phyloP scores from a whole-genome alignment of 2,113 vertebrate genomes.

The Nanorana parkeri region DNA sequence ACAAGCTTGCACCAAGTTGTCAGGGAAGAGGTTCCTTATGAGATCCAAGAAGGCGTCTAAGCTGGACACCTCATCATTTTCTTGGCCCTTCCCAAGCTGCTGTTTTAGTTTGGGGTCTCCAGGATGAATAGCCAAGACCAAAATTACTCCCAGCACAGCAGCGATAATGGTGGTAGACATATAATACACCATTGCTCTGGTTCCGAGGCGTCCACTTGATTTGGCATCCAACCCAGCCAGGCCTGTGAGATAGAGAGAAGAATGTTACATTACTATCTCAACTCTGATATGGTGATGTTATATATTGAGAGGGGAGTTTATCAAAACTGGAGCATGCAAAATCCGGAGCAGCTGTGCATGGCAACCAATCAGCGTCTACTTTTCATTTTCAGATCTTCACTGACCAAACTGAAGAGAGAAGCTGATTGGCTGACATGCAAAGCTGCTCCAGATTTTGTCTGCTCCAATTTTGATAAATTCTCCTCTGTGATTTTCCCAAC shows the following conservation, averaged over 20 bases:
- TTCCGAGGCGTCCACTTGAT: slow-evolving; percentile 93
- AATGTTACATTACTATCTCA: too few species aligned
- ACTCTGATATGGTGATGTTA: too few species aligned
- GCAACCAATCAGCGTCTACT: too few species aligned
- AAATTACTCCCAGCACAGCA: slow-evolving; percentile 92
- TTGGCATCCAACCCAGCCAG: slow-evolving; percentile 95
- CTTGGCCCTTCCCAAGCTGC: slow-evolving; percentile 88
- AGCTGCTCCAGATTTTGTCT: too few species aligned
- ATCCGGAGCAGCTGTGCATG: too few species aligned
- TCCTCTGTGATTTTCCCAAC: too few species aligned
- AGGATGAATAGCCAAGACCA: slow-evolving; percentile 95
- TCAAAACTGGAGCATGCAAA: too few species aligned
- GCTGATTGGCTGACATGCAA: too few species aligned
- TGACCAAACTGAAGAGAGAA: too few species aligned
- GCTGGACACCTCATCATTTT: slow-evolving; percentile 96
- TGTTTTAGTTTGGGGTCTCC: slow-evolving; percentile 96
- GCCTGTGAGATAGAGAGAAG: slow-evolving; percentile 73
- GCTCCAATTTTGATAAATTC: too few species aligned
- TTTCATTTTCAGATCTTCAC: too few species aligned
- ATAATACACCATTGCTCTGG: slow-evolving; percentile 97
- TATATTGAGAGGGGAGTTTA: too few species aligned
- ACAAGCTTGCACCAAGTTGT: slow-evolving; percentile 97
- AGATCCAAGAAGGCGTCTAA: slow-evolving; percentile 97
- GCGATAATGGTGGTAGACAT: slow-evolving; percentile 97
- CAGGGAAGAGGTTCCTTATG: slow-evolving; percentile 95